A percentile compares a stretch with the other conserved stretches of the same genome.
These are phyloP conservation scores for Euthynnus affinis DNA, from an alignment of 2,797 vertebrate species.

Conservation along the genomic window DNA sequence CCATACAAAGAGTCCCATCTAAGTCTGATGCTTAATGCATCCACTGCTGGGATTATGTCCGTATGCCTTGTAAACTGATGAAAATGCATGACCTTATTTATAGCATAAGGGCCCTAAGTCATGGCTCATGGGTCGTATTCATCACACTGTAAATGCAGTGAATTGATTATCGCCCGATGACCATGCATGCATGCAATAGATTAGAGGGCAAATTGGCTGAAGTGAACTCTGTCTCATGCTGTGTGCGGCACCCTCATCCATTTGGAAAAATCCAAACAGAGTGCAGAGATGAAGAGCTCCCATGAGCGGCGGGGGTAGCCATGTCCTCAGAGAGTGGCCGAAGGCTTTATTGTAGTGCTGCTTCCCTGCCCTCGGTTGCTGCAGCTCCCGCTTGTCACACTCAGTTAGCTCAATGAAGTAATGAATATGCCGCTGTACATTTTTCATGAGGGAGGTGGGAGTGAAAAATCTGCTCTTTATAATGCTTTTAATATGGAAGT, in stretches of 20 bases:
- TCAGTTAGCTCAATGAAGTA: constrained; percentile 83
- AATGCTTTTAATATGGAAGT: constrained; percentile 80
- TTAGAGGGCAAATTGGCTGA: constrained; percentile 62
- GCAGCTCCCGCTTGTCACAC: constrained; percentile 83
- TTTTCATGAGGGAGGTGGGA: constrained; percentile 82
- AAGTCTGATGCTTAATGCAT: constrained; percentile 33
- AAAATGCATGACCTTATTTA: constrained; percentile 75
- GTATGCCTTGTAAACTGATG: constrained; percentile 65
- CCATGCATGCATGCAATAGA: constrained; percentile 66
- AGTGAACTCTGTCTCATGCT: constrained; percentile 58
- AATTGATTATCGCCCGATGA: constrained; percentile 73
- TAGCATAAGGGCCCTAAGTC: constrained; percentile 60
- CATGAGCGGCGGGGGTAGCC: constrained; percentile 71
- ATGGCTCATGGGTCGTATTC: constrained; percentile 58
- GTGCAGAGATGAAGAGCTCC: constrained; percentile 65
- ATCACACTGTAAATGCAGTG: constrained; percentile 60
- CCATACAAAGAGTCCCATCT: neutral
- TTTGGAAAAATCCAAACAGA: constrained; percentile 76
- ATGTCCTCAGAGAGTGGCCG: constrained; percentile 79
- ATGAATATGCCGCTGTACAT: constrained; percentile 84
- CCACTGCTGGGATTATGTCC: constrained; percentile 41
- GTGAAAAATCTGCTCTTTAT: constrained; percentile 77
- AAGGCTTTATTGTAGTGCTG: constrained; percentile 76
- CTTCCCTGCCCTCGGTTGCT: constrained; percentile 72
- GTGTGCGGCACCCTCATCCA: constrained; percentile 67